phyloP scores from a whole-genome alignment of 2,888 invertebrate species.

The Andrena chrysosceles region DNA sequence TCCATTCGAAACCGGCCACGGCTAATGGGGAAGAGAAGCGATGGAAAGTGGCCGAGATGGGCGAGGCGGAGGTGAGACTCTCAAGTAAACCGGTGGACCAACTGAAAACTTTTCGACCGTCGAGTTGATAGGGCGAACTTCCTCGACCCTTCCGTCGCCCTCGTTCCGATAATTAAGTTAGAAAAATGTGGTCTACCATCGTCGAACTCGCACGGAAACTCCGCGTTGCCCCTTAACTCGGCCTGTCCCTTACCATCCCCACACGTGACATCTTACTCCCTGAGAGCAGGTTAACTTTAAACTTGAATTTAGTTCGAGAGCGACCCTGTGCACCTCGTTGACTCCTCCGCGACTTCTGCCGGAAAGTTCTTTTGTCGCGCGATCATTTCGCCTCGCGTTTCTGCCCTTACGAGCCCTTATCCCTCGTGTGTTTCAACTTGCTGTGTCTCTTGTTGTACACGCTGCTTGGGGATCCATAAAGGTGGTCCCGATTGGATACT shows the following conservation, averaged over 20 bases:
- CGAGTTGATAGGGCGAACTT: constrained; percentile 69
- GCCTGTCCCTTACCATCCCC: constrained; percentile 31
- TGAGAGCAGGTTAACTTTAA: constrained; percentile 70
- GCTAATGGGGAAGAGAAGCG: constrained; percentile 65
- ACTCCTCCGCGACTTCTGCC: constrained; percentile 54
- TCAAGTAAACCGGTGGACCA: constrained; percentile 61
- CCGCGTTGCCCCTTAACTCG: constrained; percentile 57
- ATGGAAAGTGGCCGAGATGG: constrained; percentile 58
- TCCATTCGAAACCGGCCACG: constrained; percentile 46
- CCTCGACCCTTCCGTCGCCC: constrained; percentile 56
- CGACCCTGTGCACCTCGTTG: constrained; percentile 59
- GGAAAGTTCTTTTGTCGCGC: constrained; percentile 54
- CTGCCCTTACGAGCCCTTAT: background rate
- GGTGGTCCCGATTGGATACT: background rate
- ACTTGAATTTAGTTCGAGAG: constrained; percentile 69
- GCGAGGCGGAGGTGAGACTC: constrained; percentile 60
- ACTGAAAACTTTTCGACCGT: constrained; percentile 71
- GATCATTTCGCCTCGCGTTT: constrained; percentile 40
- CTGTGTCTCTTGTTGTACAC: background rate
- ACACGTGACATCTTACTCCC: constrained; percentile 22
- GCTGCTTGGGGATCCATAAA: background rate
- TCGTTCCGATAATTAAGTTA: constrained; percentile 80
- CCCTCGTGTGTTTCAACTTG: constrained; percentile 1
- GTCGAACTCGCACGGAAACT: constrained; percentile 69
- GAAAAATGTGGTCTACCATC: constrained; percentile 77